Evolutionary conservation across 2,888 invertebrate genomes (phyloP), one percentile per base, ranked within the genome.

Genomic region (Monoplex corrugatus): DNA sequence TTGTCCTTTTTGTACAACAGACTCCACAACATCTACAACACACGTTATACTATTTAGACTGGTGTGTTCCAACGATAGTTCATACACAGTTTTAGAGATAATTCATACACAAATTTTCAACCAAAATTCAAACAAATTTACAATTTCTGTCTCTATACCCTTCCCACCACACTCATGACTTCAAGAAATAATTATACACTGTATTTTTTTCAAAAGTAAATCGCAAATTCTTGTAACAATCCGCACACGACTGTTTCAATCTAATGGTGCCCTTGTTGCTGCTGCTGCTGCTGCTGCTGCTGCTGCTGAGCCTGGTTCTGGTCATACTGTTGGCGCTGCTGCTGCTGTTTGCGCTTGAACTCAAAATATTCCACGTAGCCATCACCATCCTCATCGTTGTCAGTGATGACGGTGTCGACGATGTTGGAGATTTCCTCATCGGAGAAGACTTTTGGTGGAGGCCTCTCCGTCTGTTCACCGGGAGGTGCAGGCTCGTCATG

Each of bases 311-410:
- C 63, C 80, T 88, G 80, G 32, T 88, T 63, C 19, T 50, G 35
- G n/a, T 83, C 57, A 32, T 87, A 50, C 68, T 78, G 86, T 13
- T 35, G 23, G 10, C 82, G 87, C 68, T 68, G 89, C 50, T 78
- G 50, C 16, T 86, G 90, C 87, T 95, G 95, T 8, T 94, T 94
- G 23, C 92, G 92, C 45, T 94, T 93, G 92, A 95, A 95, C 90
- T 95, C 95, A 75, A 92, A 91, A 88, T 95, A 95, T 91, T 94
- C 94, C 44, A 95, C 94, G 84, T 93, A 95, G 38, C 95, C 95
- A 89, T 95, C 94, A 5, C 89, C 83, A 90, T 94, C 92, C 38
- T 93, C 90, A 89, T 95, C 95, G 92, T 94, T 94, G 88, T 95
- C 94, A 83, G 92, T 91, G 23, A 95, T 91, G 32, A 95, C 94